Evolutionary conservation across 2,113 vertebrate genomes (phyloP).

Genomic region (Pelusios castaneus): DNA sequence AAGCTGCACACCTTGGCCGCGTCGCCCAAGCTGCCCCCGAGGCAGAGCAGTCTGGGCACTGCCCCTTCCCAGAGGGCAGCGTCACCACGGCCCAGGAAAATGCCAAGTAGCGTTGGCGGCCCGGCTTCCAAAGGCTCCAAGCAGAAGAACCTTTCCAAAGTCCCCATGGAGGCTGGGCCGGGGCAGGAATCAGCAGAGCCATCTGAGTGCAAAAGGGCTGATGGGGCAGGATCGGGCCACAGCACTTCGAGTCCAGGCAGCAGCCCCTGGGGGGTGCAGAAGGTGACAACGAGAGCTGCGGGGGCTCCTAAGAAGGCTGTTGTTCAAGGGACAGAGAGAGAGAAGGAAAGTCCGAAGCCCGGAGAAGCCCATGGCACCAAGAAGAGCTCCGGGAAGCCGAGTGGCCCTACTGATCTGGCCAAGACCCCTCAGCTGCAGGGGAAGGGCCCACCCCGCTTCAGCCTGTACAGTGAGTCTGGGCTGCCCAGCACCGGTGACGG

Average conservation of each 20-base stretch:
- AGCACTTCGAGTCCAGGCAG: constrained; percentile 16
- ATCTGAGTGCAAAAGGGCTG: not conserved
- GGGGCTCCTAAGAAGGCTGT: constrained; percentile 7
- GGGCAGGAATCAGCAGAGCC: accelerated
- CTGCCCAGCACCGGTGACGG: not conserved
- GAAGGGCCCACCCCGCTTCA: constrained; percentile 33
- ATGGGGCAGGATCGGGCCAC: not conserved
- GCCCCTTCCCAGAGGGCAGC: constrained; percentile 23
- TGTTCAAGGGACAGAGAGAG: not conserved
- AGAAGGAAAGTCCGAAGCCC: not conserved
- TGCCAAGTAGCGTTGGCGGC: not conserved
- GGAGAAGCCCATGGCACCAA: constrained; percentile 40
- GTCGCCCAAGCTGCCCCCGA: constrained; percentile 50
- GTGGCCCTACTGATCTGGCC: not conserved
- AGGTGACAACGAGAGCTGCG: accelerated
- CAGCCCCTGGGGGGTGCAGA: not conserved
- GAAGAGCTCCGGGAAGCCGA: not conserved
- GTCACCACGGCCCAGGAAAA: constrained; percentile 33
- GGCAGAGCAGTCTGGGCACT: constrained; percentile 35
- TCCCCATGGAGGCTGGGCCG: not conserved
- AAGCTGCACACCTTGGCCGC: not conserved
- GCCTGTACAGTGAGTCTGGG: constrained; percentile 10
- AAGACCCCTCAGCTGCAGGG: not conserved
- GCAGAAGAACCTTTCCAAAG: constrained; percentile 44
- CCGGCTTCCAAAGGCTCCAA: constrained; percentile 51